Conservation (phyloP, 2,797 vertebrate species). For the Vireo griseus region DNA sequence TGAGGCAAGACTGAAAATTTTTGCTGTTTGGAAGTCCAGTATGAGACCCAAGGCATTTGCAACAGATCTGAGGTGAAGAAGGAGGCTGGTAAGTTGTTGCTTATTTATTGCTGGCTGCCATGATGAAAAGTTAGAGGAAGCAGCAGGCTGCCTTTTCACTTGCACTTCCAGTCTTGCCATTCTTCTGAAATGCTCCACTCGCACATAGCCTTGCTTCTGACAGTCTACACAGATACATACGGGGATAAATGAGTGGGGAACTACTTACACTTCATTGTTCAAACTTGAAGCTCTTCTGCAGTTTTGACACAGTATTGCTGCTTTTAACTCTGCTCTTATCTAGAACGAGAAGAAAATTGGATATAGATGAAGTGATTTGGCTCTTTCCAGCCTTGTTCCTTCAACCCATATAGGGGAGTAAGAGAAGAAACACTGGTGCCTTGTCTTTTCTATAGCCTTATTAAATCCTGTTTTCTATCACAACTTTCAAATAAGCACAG, state of each 20-base stretch:
- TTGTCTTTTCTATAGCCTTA: background rate
- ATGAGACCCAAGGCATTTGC: background rate
- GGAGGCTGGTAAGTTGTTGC: background rate
- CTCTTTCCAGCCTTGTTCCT: background rate
- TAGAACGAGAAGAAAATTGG: background rate
- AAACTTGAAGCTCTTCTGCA: background rate
- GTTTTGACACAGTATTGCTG: background rate
- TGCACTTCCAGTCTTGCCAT: background rate
- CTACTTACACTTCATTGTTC: background rate
- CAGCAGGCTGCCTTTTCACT: background rate
- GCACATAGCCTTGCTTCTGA: background rate
- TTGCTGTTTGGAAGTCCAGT: background rate
- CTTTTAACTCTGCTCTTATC: background rate
- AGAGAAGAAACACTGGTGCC: background rate
- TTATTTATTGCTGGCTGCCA: background rate
- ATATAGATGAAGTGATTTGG: background rate
- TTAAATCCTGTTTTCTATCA: background rate
- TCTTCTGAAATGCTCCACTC: background rate
- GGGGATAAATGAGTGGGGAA: background rate
- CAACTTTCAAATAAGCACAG: background rate
- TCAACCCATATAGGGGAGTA: background rate
- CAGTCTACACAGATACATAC: fast-evolving
- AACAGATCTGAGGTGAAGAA: background rate
- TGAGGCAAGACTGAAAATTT: background rate
- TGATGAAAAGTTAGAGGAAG: background rate